Conservation (phyloP, 2,888 invertebrate genomes). For the Hedya salicella region DNA sequence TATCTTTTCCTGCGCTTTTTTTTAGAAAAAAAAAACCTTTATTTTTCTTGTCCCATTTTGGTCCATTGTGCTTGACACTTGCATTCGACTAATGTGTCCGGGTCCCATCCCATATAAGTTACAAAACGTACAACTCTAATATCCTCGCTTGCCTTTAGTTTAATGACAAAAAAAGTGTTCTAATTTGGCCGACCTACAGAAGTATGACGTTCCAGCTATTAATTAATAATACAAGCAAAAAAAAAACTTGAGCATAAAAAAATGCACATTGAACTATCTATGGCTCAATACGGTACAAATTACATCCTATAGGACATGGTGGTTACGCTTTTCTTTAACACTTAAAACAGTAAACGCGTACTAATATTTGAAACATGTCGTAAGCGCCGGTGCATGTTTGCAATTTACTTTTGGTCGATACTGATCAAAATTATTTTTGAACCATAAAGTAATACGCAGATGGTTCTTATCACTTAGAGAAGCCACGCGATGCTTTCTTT, state of each 20-base stretch:
- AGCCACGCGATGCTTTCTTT: background rate
- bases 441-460: slow-evolving; percentile 24
- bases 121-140: too few species aligned
- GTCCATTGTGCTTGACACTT: too few species aligned
- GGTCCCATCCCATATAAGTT: too few species aligned
- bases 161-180: too few species aligned
- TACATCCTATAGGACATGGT: background rate
- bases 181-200: too few species aligned
- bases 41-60: too few species aligned
- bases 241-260: background rate
- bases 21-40: too few species aligned
- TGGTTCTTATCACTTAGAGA: slow-evolving; percentile 5
- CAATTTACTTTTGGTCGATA: slow-evolving; percentile 11
- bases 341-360: background rate
- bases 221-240: too few species aligned
- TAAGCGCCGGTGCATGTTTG: background rate
- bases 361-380: background rate
- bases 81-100: too few species aligned
- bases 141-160: too few species aligned
- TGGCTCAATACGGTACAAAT: background rate
- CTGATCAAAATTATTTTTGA: slow-evolving; percentile 5
- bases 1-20: too few species aligned
- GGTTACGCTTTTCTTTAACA: background rate
- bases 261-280: background rate
- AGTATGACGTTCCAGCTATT: too few species aligned